Percentiles rank a stretch among this genome's conserved stretches.
phyloP scores from a whole-genome alignment of 2,888 invertebrate genomes.

The Agrilus cyanescens region DNA sequence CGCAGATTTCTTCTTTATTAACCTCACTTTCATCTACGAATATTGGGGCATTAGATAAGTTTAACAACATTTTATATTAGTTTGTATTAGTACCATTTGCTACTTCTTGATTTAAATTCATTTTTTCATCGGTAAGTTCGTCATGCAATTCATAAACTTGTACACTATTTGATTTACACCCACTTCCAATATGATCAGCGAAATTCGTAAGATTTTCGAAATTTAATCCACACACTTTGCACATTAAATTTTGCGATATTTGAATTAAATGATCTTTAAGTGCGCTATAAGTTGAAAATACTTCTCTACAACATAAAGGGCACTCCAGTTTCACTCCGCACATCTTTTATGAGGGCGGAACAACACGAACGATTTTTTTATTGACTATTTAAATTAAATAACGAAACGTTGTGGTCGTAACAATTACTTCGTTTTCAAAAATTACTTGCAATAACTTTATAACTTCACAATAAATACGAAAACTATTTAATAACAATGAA shows the following conservation, averaged over 20 bases:
- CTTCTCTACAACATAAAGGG: slow-evolving; percentile 53
- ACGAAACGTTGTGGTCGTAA: no score
- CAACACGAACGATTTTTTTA: no score
- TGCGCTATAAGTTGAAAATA: slow-evolving; percentile 43
- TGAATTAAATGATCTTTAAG: slow-evolving; percentile 41
- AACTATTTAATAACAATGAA: no score
- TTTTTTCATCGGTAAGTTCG: neutral
- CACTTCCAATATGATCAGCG: slow-evolving; percentile 44
- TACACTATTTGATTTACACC: slow-evolving; percentile 16
- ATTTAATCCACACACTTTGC: slow-evolving; percentile 46
- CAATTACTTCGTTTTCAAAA: no score
- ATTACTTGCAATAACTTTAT: no score
- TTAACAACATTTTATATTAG: neutral
- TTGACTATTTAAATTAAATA: no score
- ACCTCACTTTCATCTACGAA: slow-evolving; percentile 12
- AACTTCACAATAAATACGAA: no score
- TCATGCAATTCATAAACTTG: neutral
- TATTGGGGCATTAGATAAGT: slow-evolving; percentile 3
- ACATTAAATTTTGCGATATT: slow-evolving; percentile 46
- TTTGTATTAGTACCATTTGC: slow-evolving; percentile 5
- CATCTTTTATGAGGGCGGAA: no score
- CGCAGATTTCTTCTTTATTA: slow-evolving; percentile 6
- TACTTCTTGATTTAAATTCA: slow-evolving; percentile 8
- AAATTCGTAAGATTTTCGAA: slow-evolving; percentile 43
- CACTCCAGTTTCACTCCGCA: slow-evolving; percentile 36